Conservation (phyloP, 2,113 vertebrate species). For the Hippoglossus stenolepis region DNA sequence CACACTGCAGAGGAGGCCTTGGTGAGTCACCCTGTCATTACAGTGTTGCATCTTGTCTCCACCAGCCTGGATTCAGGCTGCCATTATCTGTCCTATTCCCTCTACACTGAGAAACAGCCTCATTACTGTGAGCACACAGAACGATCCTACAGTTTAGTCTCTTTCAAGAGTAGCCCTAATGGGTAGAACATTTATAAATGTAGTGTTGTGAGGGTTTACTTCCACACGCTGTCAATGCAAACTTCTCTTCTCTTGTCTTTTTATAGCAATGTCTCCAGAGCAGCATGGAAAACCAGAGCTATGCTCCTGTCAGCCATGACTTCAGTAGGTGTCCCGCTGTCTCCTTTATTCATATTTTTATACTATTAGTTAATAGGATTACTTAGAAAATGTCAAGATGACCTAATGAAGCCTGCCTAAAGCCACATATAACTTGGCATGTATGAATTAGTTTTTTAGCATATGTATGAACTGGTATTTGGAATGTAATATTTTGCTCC, state of each 20-base stretch:
- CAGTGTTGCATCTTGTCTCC: background rate
- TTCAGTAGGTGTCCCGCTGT: conserved; percentile 87
- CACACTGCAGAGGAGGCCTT: conserved; percentile 85
- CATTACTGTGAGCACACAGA: background rate
- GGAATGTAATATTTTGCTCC: background rate
- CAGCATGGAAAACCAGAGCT: conserved; percentile 82
- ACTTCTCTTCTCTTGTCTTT: conserved; percentile 15
- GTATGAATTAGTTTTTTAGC: background rate
- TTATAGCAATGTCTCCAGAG: conserved; percentile 85
- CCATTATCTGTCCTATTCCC: background rate
- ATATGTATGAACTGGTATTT: background rate
- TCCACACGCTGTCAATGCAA: background rate
- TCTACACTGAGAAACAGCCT: background rate
- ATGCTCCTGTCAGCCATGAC: conserved; percentile 85
- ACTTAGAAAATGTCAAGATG: background rate
- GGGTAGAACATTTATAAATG: background rate
- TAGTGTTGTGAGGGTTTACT: background rate
- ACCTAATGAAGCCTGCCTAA: conserved; percentile 1
- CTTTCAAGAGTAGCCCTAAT: background rate
- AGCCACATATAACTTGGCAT: background rate
- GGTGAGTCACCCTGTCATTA: conserved; percentile 82
- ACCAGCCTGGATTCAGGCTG: background rate
- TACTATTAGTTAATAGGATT: background rate
- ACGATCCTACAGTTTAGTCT: background rate
- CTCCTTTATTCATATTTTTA: background rate